Evolutionary conservation across 1,140 invertebrate species (phyloP).

Genomic region (Phortica variegata): DNA sequence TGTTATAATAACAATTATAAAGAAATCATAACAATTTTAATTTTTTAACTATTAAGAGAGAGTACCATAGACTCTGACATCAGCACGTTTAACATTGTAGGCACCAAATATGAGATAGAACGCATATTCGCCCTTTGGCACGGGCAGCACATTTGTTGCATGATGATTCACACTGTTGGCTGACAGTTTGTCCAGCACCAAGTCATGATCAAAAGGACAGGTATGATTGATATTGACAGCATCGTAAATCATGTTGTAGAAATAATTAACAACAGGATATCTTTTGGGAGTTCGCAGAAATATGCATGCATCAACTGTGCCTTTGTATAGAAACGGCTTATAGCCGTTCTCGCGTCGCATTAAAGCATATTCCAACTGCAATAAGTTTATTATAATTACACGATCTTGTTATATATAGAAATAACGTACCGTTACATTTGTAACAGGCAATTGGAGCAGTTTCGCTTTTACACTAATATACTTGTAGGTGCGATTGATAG

Average conservation of each 20-base stretch:
- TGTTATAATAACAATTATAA: no score
- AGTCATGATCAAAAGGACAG: conserved; percentile 11
- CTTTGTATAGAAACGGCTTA: conserved; percentile 4
- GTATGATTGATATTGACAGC: conserved; percentile 14
- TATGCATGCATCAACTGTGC: conserved; percentile 4
- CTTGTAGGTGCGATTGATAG: conserved; percentile 19
- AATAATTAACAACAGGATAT: conserved; percentile 2
- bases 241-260: conserved; percentile 3
- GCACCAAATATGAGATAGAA: conserved; percentile 1
- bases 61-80: background rate
- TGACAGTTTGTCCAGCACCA: conserved; percentile 7
- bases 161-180: conserved; percentile 2
- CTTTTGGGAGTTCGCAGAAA: conserved; percentile 2
- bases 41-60: background rate
- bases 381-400: background rate
- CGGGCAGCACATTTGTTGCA: background rate
- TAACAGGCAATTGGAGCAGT: conserved; percentile 9
- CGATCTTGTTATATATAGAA: background rate
- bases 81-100: background rate
- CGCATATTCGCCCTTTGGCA: conserved; percentile 9
- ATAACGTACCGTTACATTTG: conserved; percentile 6
- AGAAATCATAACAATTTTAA: no score
- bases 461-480: background rate
- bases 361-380: conserved; percentile 7
- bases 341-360: conserved; percentile 11